Percentiles rank a stretch among this genome's conserved stretches.
Conservation (phyloP, 2,113 vertebrate genomes). For the Suncus etruscus region DNA sequence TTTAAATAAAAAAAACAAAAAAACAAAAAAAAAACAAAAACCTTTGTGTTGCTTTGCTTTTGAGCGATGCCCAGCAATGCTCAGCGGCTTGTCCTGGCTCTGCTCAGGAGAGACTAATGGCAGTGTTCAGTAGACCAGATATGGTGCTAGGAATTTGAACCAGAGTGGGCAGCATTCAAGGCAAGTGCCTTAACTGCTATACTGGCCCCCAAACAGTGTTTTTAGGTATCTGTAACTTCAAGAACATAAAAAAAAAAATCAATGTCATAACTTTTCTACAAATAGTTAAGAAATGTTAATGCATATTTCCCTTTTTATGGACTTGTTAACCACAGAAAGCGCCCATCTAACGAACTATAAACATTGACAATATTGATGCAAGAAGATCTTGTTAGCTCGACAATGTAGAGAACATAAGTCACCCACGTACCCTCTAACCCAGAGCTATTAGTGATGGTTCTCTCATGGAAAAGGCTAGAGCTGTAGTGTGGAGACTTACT, state of each 20-base stretch:
- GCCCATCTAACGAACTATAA: constrained; percentile 35
- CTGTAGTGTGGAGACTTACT: constrained; percentile 86
- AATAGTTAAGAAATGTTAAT: neutral
- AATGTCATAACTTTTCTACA: constrained; percentile 18
- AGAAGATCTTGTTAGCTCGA: constrained; percentile 39
- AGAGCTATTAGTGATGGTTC: constrained; percentile 14
- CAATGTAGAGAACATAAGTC: constrained; percentile 50
- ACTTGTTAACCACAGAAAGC: constrained; percentile 54
- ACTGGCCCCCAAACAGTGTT: too few species aligned
- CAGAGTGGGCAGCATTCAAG: too few species aligned
- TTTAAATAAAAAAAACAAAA: too few species aligned
- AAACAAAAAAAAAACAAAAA: too few species aligned
- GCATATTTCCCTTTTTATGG: constrained; percentile 39
- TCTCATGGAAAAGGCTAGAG: constrained; percentile 53
- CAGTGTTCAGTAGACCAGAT: too few species aligned
- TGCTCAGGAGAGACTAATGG: too few species aligned
- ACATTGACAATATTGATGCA: constrained; percentile 35
- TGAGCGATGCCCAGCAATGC: neutral
- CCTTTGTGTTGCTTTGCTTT: neutral
- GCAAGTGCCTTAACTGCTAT: too few species aligned
- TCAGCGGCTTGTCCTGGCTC: neutral
- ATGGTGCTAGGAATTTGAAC: too few species aligned
- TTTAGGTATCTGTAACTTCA: too few species aligned
- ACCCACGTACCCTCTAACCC: constrained; percentile 10
- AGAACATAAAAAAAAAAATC: constrained; percentile 47